A percentile compares a stretch with the other conserved stretches of the same genome.
Conservation (phyloP, 37 sponge, comb jelly and placozoan genomes). For the Crambe crambe region DNA sequence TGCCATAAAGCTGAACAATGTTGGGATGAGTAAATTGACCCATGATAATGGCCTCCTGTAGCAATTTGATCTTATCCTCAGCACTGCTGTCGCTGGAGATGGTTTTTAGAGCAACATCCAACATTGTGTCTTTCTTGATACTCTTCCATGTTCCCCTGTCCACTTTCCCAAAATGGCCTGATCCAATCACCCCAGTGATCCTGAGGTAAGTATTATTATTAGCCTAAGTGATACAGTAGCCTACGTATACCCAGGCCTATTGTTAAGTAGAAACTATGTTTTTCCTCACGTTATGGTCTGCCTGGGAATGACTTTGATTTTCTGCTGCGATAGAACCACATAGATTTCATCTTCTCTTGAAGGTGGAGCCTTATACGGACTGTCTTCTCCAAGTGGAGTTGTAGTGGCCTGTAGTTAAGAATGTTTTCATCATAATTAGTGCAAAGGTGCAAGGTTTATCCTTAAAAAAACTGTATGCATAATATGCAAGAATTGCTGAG, state of each 20-base stretch:
- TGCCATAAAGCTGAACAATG: conserved; percentile 8
- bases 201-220: neutral
- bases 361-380: neutral
- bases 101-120: conserved; percentile 5
- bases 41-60: conserved; percentile 7
- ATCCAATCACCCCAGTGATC: neutral
- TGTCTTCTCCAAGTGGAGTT: neutral
- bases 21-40: conserved; percentile 19
- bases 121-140: too few species aligned
- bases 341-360: neutral
- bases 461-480: too few species aligned
- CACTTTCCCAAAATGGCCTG: neutral
- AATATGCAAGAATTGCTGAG: too few species aligned
- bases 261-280: neutral
- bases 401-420: neutral
- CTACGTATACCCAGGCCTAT: neutral
- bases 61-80: neutral
- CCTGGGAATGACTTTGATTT: neutral
- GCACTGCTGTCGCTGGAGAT: neutral
- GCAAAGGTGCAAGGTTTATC: too few species aligned
- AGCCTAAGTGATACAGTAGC: neutral
- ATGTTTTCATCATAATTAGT: too few species aligned
- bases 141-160: conserved; percentile 2
- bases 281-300: neutral
- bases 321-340: neutral